These are phyloP conservation scores for Neoseiulus cucumeris DNA, from an alignment of 1,140 invertebrate genomes.

Conservation along the genomic window DNA sequence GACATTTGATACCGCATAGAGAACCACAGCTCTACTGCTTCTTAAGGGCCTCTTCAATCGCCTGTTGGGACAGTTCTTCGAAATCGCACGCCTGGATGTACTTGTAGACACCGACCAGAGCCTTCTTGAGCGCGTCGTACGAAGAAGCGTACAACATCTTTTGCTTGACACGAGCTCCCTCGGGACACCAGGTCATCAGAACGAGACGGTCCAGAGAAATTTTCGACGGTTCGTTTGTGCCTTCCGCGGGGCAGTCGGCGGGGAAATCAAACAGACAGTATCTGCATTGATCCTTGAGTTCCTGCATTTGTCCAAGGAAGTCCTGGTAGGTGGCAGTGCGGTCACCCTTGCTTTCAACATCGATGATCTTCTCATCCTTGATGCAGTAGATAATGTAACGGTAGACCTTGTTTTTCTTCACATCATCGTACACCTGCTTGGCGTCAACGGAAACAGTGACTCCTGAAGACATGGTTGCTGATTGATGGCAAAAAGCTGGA, in stretches of 20 bases:
- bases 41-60: conserved; percentile 19
- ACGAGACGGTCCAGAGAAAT: conserved; percentile 42
- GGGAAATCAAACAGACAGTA: conserved; percentile 79
- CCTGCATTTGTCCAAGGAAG: conserved; percentile 72
- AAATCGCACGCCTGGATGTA: conserved; percentile 52
- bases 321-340: conserved; percentile 66
- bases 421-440: conserved; percentile 85
- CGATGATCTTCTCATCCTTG: conserved; percentile 63
- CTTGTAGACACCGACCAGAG: conserved; percentile 82
- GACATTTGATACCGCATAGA: too few relatives aligned
- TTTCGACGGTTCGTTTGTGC: conserved; percentile 18
- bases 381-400: conserved; percentile 89
- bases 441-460: conserved; percentile 81
- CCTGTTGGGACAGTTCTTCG: conserved; percentile 20
- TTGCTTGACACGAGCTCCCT: conserved; percentile 91
- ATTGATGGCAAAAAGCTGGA: neutral
- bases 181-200: conserved; percentile 85
- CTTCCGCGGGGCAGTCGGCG: conserved; percentile 22
- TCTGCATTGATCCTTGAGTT: conserved; percentile 38
- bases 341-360: conserved; percentile 29
- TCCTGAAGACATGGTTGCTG: conserved; percentile 49
- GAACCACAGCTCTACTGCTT: conserved; percentile 12
- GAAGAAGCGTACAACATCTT: conserved; percentile 98
- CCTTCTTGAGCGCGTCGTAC: conserved; percentile 85
- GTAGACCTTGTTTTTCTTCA: conserved; percentile 91